phyloP scores from a whole-genome alignment of 2,797 vertebrate species.

The Heteromormyrus szaboi region DNA sequence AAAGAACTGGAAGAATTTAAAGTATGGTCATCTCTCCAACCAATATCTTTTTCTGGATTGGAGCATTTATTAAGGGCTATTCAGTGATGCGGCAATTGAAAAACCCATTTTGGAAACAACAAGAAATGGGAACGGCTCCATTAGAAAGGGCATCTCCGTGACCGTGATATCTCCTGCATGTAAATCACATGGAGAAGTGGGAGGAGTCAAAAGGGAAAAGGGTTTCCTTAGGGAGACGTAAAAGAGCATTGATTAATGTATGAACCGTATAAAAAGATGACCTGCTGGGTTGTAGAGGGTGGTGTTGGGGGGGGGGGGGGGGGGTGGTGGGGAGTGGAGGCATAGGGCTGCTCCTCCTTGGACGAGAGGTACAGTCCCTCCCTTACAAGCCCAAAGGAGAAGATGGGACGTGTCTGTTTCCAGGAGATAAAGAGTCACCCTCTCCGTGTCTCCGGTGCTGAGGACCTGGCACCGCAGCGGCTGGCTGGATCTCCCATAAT shows the following conservation, averaged over 20 bases:
- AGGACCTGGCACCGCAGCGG: constrained; percentile 50
- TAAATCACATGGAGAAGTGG: constrained; percentile 29
- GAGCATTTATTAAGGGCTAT: not conserved
- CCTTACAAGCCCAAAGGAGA: constrained; percentile 51
- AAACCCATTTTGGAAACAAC: constrained; percentile 42
- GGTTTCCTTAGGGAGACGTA: constrained; percentile 20
- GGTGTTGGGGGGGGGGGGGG: not conserved
- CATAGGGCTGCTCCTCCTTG: not conserved
- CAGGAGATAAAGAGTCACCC: constrained; percentile 64
- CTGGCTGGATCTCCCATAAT: constrained; percentile 56
- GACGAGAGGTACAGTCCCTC: constrained; percentile 34
- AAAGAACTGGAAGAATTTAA: constrained; percentile 27
- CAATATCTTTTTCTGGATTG: not conserved
- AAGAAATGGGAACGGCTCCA: constrained; percentile 26
- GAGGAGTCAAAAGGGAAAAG: constrained; percentile 10
- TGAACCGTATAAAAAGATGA: constrained; percentile 30
- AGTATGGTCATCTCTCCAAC: not conserved
- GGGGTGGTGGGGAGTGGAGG: constrained; percentile 27
- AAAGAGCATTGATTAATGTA: constrained; percentile 43
- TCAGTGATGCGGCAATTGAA: not conserved
- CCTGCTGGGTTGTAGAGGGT: not conserved
- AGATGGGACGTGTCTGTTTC: constrained; percentile 62
- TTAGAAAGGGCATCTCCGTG: constrained; percentile 41
- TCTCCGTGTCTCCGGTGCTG: constrained; percentile 52
- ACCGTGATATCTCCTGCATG: constrained; percentile 32